A percentile compares a stretch with the other conserved stretches of the same genome.
phyloP scores from a whole-genome alignment of 2,888 invertebrate species.

The Spisula subtruncata region DNA sequence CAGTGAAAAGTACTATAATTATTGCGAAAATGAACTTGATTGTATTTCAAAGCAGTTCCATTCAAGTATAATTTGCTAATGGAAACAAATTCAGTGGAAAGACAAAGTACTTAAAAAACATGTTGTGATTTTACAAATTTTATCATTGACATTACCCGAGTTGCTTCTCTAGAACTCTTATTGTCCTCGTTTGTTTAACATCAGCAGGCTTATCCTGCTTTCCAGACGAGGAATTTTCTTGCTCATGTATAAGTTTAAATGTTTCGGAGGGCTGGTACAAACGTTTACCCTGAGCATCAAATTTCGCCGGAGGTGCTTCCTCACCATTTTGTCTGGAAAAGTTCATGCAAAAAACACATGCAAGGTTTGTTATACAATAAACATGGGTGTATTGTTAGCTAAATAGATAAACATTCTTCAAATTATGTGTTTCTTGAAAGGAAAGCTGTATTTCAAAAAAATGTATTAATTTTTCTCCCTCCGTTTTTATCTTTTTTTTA shows the following conservation, averaged over 20 bases:
- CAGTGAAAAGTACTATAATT: no score
- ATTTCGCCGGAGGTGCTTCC: slow-evolving; percentile 50
- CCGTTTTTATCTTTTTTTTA: no score
- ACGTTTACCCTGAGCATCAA: slow-evolving; percentile 75
- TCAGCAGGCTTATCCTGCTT: slow-evolving; percentile 74
- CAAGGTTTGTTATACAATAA: slow-evolving; percentile 42
- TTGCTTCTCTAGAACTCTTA: slow-evolving; percentile 81
- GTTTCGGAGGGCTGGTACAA: slow-evolving; percentile 84
- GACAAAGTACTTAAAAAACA: no score
- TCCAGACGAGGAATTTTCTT: slow-evolving; percentile 74
- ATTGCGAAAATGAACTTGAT: no score
- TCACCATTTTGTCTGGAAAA: slow-evolving; percentile 48
- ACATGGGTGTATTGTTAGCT: slow-evolving; percentile 44
- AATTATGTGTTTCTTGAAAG: background rate
- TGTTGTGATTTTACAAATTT: slow-evolving; percentile 2
- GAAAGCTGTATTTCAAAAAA: no score
- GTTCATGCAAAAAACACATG: slow-evolving; percentile 65
- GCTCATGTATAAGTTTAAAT: slow-evolving; percentile 81
- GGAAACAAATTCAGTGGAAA: no score
- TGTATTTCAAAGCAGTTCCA: no score
- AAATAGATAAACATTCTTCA: background rate
- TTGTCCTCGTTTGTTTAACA: slow-evolving; percentile 81
- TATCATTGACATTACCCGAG: slow-evolving; percentile 63
- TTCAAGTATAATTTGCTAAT: no score
- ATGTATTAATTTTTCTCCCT: no score